Base-by-base conservation (phyloP, 2,888 invertebrate species). In the Gastrophysa polygoni region DNA sequence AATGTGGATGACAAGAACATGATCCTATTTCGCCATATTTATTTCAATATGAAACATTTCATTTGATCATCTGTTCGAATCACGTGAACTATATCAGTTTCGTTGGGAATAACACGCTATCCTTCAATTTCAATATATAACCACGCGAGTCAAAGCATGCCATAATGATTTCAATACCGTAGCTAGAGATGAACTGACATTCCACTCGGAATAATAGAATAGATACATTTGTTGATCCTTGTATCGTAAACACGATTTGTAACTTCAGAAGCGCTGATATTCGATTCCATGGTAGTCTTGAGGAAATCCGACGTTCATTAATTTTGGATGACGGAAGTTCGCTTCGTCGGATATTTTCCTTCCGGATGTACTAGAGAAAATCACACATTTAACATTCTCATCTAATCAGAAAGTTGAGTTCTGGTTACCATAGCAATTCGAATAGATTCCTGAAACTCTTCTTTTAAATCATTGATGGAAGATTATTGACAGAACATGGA, bases 81-180 rank as follows among this genome's bases (percentile, higher is more conserved):
- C 54, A 54, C 43, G 54, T 54, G 21, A 54, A 54, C 38, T 54
- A 61, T 67, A 64, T 62, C 57, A 59, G 59, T 59, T 57, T 55
- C 43, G 50, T 51, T 50, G 51, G 44, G 50, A 59, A 56, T 56
- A 56, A 49, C 66, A 67, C 66, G 66, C 61, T 59, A 67, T 64
- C 57, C 66, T 64, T 67, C 66, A 67, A 67, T 67, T 66, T 60
- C 57, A 54, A 55, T 67, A 51, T 59, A 62, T 52, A 62, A 59
- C 59, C 62, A 61, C 57, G 58, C 61, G 47, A 54, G 56, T 46
- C 61, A 50, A 61, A 55, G 59, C 62, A 64, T 64, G 52, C 59
- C 59, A 59, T 59, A 63, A 61, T 66, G 59, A 52, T 51, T 63
- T 38, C 54, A 46, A 61, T 63, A 60, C 49, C 59, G 54, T 59